A percentile compares a stretch with the other conserved stretches of the same genome.
These are phyloP conservation scores for Catharus bicknelli DNA, from an alignment of 2,113 vertebrate species.

Conservation along the genomic window DNA sequence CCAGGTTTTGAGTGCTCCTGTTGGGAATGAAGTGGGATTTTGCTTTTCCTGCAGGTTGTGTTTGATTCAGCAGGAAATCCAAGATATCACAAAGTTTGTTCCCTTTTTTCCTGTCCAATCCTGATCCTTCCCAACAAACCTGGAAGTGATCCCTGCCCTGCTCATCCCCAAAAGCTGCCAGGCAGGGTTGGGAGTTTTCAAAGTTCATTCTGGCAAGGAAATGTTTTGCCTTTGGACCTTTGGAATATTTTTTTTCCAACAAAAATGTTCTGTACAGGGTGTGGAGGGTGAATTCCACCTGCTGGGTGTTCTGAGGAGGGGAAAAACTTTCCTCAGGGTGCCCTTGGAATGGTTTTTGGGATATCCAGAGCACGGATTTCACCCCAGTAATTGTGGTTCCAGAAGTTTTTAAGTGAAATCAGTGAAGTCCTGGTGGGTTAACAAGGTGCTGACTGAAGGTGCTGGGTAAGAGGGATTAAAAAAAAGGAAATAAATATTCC, in stretches of 20 bases:
- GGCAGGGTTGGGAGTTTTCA: too few species aligned
- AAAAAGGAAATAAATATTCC: background rate
- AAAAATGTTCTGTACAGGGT: accelerated
- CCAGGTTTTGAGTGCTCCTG: accelerated
- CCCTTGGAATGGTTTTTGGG: accelerated
- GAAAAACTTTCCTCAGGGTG: background rate
- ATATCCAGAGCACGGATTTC: background rate
- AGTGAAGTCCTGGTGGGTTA: accelerated
- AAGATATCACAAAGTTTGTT: accelerated
- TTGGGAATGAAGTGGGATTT: background rate
- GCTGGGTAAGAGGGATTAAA: background rate
- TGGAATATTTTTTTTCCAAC: background rate
- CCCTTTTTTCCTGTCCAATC: background rate
- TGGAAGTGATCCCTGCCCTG: background rate
- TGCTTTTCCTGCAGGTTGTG: background rate
- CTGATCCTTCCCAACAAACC: background rate
- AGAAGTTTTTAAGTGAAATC: background rate
- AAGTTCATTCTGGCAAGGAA: background rate
- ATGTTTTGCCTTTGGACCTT: background rate
- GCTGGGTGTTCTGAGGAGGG: background rate
- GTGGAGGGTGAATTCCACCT: accelerated
- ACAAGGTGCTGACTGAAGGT: background rate
- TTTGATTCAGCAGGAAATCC: background rate
- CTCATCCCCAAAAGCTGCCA: too few species aligned
- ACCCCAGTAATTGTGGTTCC: background rate